Base-by-base conservation (phyloP, 2,113 vertebrate species). In the Boulengeromyrus knoepffleri region DNA sequence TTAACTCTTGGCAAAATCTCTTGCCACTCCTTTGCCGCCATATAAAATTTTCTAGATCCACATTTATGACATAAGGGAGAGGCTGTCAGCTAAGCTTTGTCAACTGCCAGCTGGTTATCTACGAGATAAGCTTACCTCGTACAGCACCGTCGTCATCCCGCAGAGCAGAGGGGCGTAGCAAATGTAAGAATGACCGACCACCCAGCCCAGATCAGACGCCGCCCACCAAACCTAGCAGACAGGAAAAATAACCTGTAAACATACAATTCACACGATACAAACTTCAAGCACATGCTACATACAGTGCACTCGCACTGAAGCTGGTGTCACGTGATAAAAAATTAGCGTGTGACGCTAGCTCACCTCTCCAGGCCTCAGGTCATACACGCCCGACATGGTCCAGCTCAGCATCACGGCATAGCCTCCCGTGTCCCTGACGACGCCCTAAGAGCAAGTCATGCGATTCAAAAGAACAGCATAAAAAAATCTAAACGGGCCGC, bases 121-220 rank as follows among this genome's bases (percentile, higher is more conserved):
- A 53, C 0, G n/a, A 70, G 86, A 36, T 84, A 31, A 24, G n/a
- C 21, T 77, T 94, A 99, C 98, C 98, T 99, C 98, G 62, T 99
- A 99, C 49, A 99, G 96, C 92, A 99, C 93, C 0, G 98, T 98
- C 92, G 97, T 95, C 94, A 98, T 99, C 0, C 98, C 98, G 84
- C 99, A 97, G 36, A 99, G 95, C 85, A 99, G 97, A 86, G 99
- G 99, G 74, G 92, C 98, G 17, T 99, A 99, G 93, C 98, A 99
- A 93, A 99, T 98, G 80, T 99, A 99, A 0, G 99, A 99, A 94
- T 99, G 98, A 27, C 98, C 99, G 1, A 99, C 99, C 62, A 99
- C 99, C 99, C 99, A 99, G 91, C 99, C 99, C 89, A 99, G 95
- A 92, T 99, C 98, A 88, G 98, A 99, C 36, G 98, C 98, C 84